Percentiles rank a stretch among this genome's conserved stretches.
These are phyloP conservation scores for Hipposideros larvatus DNA, from an alignment of 2,797 vertebrate genomes.

Conservation along the genomic window DNA sequence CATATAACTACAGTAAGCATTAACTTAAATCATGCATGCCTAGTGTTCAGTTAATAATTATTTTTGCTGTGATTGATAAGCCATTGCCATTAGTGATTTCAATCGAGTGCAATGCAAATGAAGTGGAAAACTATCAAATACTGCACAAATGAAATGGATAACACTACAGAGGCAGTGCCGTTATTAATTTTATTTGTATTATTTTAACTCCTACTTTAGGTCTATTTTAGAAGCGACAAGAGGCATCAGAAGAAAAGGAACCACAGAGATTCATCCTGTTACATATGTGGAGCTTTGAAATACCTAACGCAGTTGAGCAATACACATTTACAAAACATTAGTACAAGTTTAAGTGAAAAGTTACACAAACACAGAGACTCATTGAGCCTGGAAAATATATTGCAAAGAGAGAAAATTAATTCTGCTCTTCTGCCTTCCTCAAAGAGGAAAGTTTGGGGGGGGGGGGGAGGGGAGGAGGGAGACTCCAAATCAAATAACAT, in stretches of 20 bases:
- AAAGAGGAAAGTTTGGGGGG: background rate
- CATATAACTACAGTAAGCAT: background rate
- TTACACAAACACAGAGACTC: background rate
- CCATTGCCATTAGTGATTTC: background rate
- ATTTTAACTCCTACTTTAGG: background rate
- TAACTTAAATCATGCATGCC: background rate
- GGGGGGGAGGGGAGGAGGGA: background rate
- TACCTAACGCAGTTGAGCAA: background rate
- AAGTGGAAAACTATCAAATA: background rate
- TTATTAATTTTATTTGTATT: background rate
- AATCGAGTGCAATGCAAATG: background rate
- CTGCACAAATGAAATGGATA: background rate
- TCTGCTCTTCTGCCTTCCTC: background rate
- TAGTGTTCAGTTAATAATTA: background rate
- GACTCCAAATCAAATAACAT: slow-evolving; percentile 59
- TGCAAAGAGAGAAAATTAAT: slow-evolving; percentile 66
- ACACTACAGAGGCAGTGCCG: background rate
- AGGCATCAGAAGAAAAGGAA: slow-evolving; percentile 31
- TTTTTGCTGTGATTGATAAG: background rate
- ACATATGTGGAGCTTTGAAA: slow-evolving; percentile 52
- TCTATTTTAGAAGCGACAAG: background rate
- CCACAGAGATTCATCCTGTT: background rate
- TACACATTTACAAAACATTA: slow-evolving; percentile 15
- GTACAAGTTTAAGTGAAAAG: slow-evolving; percentile 62
- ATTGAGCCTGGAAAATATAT: background rate